Percentiles rank a stretch among this genome's conserved stretches.
Conservation (phyloP, 2,113 vertebrate genomes). For the Pardalotus punctatus region DNA sequence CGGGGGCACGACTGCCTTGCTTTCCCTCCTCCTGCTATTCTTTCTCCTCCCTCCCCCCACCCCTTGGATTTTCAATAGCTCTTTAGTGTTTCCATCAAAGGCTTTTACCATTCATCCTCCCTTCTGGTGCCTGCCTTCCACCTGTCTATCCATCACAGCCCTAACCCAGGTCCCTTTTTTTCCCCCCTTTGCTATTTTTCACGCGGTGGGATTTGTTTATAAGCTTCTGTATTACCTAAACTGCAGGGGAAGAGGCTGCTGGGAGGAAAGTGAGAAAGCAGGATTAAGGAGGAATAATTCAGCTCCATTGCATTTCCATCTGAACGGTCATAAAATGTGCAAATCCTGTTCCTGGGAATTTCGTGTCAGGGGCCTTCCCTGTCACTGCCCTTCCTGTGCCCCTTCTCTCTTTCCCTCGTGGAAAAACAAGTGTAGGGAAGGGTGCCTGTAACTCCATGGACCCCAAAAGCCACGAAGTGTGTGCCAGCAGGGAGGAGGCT, state of each 20-base stretch:
- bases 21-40: constrained; percentile 61
- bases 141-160: constrained; percentile 62
- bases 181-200: constrained; percentile 2
- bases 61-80: constrained; percentile 59
- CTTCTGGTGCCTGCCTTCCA: constrained; percentile 59
- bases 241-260: constrained; percentile 14
- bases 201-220: constrained; percentile 32
- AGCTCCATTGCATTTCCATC: constrained; percentile 42
- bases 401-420: neutral
- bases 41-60: constrained; percentile 52
- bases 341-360: constrained; percentile 63
- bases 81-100: constrained; percentile 67
- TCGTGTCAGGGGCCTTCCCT: constrained; percentile 19
- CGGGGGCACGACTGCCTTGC: constrained; percentile 19
- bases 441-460: neutral
- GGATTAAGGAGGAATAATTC: constrained; percentile 58
- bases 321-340: constrained; percentile 59
- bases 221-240: constrained; percentile 57
- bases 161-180: constrained; percentile 5
- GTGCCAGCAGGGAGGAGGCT: neutral
- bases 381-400: neutral
- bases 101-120: constrained; percentile 58
- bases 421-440: neutral
- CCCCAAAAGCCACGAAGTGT: neutral
- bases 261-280: constrained; percentile 47